Percentiles rank a stretch among this genome's conserved stretches.
These are phyloP conservation scores for Talpa occidentalis DNA, from an alignment of 2,113 vertebrate genomes.

Conservation along the genomic window DNA sequence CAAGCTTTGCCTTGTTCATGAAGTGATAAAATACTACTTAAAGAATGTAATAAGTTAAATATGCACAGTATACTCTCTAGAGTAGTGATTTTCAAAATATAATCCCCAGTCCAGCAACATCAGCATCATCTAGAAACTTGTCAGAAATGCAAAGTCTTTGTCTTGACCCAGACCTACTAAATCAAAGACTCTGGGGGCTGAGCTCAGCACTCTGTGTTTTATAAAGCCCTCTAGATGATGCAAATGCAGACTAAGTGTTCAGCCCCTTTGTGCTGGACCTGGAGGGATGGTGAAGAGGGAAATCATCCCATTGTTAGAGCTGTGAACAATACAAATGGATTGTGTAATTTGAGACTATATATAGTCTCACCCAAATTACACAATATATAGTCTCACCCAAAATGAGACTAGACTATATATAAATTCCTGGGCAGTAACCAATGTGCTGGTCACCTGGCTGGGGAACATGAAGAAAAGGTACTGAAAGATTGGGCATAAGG, in stretches of 20 bases:
- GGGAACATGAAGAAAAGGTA: background rate
- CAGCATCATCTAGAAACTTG: background rate
- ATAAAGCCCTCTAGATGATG: background rate
- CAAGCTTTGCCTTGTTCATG: background rate
- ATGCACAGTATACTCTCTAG: background rate
- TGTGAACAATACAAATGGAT: background rate
- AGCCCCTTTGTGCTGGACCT: background rate
- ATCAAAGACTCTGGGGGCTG: background rate
- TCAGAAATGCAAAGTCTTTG: background rate
- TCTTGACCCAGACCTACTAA: background rate
- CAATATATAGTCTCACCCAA: too few species aligned
- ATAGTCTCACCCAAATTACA: too few species aligned
- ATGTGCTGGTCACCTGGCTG: background rate
- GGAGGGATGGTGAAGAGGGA: background rate
- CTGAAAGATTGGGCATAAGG: background rate
- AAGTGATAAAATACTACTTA: background rate
- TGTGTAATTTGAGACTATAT: background rate
- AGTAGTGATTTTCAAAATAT: background rate
- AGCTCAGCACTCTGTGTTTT: background rate
- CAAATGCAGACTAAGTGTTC: background rate
- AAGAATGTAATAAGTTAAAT: background rate
- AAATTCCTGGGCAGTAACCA: background rate
- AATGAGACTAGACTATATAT: background rate
- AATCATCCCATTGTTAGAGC: background rate
- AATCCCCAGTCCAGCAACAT: background rate